Evolutionary conservation across 2,797 vertebrate genomes (phyloP).

Genomic region (Cirrhinus mrigala): DNA sequence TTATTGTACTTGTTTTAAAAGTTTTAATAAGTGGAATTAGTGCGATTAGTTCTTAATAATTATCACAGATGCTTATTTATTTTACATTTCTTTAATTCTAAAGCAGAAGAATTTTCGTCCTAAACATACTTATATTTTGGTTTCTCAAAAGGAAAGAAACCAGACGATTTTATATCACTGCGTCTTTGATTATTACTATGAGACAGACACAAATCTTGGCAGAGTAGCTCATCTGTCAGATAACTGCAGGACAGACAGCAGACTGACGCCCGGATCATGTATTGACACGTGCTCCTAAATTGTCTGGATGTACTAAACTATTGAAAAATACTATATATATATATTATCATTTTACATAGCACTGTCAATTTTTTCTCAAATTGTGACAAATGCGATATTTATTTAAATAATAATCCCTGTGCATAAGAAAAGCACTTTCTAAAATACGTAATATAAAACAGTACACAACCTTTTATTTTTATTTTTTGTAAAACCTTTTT

Average conservation of each 20-base stretch:
- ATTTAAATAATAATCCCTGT: not conserved
- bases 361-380: not conserved
- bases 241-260: conserved; percentile 26
- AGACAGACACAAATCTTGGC: conserved; percentile 74
- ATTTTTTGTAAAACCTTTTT: not conserved
- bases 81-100: not conserved
- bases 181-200: conserved; percentile 74
- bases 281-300: conserved; percentile 67
- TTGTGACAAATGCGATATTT: not conserved
- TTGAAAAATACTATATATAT: not conserved
- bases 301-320: conserved; percentile 23
- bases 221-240: conserved; percentile 81
- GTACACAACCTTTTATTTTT: too few species aligned
- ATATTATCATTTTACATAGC: not conserved
- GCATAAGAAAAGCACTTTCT: not conserved
- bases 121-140: not conserved
- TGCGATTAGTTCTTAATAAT: not conserved
- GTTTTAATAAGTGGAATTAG: not conserved
- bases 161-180: conserved; percentile 72
- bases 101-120: not conserved
- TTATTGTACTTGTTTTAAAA: not conserved
- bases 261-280: conserved; percentile 66
- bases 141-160: conserved; percentile 45
- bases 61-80: not conserved
- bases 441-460: not conserved